Evolutionary conservation across 53 echinoderm and acorn worm genomes (phyloP).

Genomic region (Crossaster papposus): DNA sequence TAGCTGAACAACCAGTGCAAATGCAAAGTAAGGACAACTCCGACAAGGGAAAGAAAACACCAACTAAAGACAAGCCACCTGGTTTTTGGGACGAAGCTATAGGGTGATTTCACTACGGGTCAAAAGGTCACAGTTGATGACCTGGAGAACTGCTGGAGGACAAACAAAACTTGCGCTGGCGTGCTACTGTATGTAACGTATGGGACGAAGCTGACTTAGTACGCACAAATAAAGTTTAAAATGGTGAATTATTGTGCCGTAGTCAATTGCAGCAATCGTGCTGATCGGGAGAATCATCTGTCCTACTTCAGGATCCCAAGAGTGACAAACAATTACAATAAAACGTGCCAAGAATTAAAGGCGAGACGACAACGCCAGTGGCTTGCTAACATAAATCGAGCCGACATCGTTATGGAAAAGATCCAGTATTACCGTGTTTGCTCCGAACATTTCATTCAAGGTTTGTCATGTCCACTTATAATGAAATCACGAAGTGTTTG

Average conservation of each 20-base stretch:
- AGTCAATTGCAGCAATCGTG: constrained; percentile 24
- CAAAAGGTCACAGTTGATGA: constrained; percentile 14
- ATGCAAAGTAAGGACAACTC: no score
- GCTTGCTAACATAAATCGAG: constrained; percentile 22
- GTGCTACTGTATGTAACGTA: neutral
- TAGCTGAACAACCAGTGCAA: no score
- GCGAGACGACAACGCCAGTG: constrained; percentile 11
- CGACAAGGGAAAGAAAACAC: no score
- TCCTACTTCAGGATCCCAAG: constrained; percentile 35
- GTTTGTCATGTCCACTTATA: neutral
- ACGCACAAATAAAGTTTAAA: constrained; percentile 1
- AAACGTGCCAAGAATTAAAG: constrained; percentile 15
- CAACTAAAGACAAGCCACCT: no score
- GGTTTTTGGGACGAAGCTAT: no score
- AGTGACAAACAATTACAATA: constrained; percentile 9
- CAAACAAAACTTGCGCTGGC: constrained; percentile 20
- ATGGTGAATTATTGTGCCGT: constrained; percentile 23
- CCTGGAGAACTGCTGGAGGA: neutral
- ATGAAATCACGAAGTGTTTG: neutral
- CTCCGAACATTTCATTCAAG: constrained; percentile 16
- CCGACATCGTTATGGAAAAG: constrained; percentile 17
- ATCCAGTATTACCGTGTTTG: constrained; percentile 9
- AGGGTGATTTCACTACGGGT: neutral
- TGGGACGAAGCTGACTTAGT: no score
- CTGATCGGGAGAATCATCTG: constrained; percentile 12